Percentiles rank a stretch among this genome's conserved stretches.
Conservation (phyloP, 2,888 invertebrate genomes). For the Steinernema scapterisci region DNA sequence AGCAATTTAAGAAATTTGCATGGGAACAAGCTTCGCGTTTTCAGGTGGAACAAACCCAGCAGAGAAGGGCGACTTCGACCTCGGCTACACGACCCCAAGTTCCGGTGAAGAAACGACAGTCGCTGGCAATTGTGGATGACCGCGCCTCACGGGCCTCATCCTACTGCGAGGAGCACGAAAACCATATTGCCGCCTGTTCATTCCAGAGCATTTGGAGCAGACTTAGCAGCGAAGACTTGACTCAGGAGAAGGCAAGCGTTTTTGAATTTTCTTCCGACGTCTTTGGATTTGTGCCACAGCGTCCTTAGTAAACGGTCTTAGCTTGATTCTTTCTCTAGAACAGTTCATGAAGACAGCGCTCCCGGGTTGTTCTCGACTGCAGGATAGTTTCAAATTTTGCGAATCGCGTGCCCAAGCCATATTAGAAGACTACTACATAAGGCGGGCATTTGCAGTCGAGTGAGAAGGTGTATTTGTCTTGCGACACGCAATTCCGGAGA, state of each 20-base stretch:
- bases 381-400: no score
- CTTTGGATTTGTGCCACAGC: no score
- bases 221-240: constrained; percentile 30
- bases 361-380: no score
- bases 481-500: no score
- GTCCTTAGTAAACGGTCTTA: no score
- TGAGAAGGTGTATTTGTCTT: no score
- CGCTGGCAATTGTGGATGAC: constrained; percentile 21
- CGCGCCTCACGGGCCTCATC: constrained; percentile 34
- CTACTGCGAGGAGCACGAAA: constrained; percentile 36
- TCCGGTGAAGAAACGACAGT: constrained; percentile 1
- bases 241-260: constrained; percentile 41
- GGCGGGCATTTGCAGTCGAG: no score
- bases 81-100: neutral
- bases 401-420: no score
- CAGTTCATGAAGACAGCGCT: neutral
- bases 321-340: no score
- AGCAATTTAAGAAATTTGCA: neutral
- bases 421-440: no score
- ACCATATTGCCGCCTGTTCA: constrained; percentile 37
- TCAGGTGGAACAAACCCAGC: neutral
- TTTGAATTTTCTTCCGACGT: no score
- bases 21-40: neutral
- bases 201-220: constrained; percentile 39
- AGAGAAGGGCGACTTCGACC: neutral